A percentile compares a stretch with the other conserved stretches of the same genome.
Evolutionary conservation across 1,140 invertebrate genomes (phyloP).

Genomic region (Propsilocerus akamusi): DNA sequence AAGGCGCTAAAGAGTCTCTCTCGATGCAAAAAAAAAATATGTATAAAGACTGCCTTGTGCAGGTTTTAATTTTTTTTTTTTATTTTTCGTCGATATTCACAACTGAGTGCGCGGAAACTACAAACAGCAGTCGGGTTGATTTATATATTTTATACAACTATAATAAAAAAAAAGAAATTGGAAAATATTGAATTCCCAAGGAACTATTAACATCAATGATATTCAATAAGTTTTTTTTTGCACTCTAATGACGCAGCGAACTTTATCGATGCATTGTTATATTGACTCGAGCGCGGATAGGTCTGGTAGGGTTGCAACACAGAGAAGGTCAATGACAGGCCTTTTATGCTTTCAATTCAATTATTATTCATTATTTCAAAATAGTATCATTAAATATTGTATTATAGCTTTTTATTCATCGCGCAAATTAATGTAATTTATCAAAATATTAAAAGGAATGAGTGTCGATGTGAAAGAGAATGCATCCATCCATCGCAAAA

Average conservation of each 20-base stretch:
- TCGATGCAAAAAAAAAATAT: too few relatives aligned
- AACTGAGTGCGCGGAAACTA: neutral
- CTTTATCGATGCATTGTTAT: neutral
- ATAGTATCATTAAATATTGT: neutral
- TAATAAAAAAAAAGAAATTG: neutral
- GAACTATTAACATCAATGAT: conserved; percentile 3
- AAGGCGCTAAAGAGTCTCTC: conserved; percentile 3
- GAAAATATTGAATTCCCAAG: neutral
- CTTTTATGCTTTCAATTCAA: conserved; percentile 1
- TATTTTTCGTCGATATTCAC: too few relatives aligned
- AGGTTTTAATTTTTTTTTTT: too few relatives aligned
- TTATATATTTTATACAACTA: neutral
- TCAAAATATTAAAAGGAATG: too few relatives aligned
- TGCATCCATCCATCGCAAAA: too few relatives aligned
- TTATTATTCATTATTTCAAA: conserved; percentile 1
- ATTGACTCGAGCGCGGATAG: too few relatives aligned
- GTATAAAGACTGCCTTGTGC: too few relatives aligned
- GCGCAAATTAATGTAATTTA: conserved; percentile 4
- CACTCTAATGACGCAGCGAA: neutral
- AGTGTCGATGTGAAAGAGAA: too few relatives aligned
- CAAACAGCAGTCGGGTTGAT: neutral
- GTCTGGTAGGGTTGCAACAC: neutral
- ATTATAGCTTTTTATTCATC: conserved; percentile 3
- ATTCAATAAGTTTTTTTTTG: neutral
- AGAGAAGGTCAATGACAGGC: conserved; percentile 1